Conservation (phyloP, 1,140 invertebrate genomes). For the Musca domestica region DNA sequence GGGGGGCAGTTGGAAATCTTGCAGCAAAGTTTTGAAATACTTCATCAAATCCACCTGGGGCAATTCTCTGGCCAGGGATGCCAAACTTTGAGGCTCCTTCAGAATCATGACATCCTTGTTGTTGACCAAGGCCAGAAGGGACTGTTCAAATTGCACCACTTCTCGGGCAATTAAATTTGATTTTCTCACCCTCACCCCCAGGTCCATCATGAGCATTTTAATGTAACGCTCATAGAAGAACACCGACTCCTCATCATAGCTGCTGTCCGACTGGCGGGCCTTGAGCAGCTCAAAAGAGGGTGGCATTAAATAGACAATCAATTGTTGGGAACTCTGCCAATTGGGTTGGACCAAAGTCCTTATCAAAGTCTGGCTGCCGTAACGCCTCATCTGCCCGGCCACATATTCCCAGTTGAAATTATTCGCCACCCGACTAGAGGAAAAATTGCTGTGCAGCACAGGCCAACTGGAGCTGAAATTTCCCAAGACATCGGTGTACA, state of each 20-base stretch:
- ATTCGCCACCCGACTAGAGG: not conserved
- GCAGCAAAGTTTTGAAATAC: conserved; percentile 35
- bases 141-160: conserved; percentile 37
- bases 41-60: conserved; percentile 32
- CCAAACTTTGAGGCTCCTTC: conserved; percentile 33
- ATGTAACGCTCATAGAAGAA: conserved; percentile 42
- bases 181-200: conserved; percentile 37
- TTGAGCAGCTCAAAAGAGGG: conserved; percentile 33
- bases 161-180: conserved; percentile 32
- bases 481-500: conserved; percentile 35
- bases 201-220: conserved; percentile 40
- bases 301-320: conserved; percentile 40
- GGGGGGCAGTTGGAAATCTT: not conserved
- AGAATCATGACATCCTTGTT: conserved; percentile 30
- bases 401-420: conserved; percentile 35
- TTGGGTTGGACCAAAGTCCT: conserved; percentile 37
- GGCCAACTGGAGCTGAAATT: conserved; percentile 32
- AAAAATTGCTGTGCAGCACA: conserved; percentile 26
- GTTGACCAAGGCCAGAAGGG: conserved; percentile 24
- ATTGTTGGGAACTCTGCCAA: conserved; percentile 44
- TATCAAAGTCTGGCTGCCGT: conserved; percentile 39
- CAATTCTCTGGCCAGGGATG: conserved; percentile 29
- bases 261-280: not conserved
- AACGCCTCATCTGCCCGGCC: conserved; percentile 35
- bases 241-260: conserved; percentile 25